Percentiles rank a stretch among this genome's conserved stretches.
Evolutionary conservation across 2,888 invertebrate species (phyloP).

Genomic region (Thymelicus acteon): DNA sequence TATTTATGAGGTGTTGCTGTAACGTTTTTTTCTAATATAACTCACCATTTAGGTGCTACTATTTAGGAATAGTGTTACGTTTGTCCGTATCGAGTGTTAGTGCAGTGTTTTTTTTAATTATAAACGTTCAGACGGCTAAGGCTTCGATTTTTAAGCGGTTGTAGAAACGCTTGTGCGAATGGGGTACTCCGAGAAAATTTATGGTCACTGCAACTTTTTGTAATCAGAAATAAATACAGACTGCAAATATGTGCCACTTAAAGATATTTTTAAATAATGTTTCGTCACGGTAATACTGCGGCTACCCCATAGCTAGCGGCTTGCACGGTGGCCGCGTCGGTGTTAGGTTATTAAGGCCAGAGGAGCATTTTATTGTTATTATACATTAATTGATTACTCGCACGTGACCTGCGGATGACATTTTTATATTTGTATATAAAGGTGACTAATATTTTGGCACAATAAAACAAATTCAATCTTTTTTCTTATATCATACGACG

Average conservation of each 20-base stretch:
- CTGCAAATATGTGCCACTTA: constrained; percentile 25
- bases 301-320: constrained; percentile 39
- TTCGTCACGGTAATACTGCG: constrained; percentile 4
- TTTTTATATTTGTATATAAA: constrained; percentile 7
- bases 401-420: constrained; percentile 32
- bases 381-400: constrained; percentile 36
- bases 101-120: constrained; percentile 42
- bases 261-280: constrained; percentile 2
- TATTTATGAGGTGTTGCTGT: constrained; percentile 59
- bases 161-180: constrained; percentile 27
- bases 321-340: constrained; percentile 55
- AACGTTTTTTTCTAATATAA: constrained; percentile 52
- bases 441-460: not conserved
- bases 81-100: constrained; percentile 48
- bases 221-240: constrained; percentile 6
- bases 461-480: no score
- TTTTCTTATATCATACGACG: not conserved
- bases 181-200: constrained; percentile 14
- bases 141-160: constrained; percentile 36
- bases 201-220: not conserved
- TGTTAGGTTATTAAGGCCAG: constrained; percentile 67
- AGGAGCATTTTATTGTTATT: constrained; percentile 59
- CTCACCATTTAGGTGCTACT: constrained; percentile 79
- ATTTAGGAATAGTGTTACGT: constrained; percentile 63
- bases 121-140: constrained; percentile 16